Base-by-base conservation (phyloP, 2,888 invertebrate genomes). In the Tachina fera region DNA sequence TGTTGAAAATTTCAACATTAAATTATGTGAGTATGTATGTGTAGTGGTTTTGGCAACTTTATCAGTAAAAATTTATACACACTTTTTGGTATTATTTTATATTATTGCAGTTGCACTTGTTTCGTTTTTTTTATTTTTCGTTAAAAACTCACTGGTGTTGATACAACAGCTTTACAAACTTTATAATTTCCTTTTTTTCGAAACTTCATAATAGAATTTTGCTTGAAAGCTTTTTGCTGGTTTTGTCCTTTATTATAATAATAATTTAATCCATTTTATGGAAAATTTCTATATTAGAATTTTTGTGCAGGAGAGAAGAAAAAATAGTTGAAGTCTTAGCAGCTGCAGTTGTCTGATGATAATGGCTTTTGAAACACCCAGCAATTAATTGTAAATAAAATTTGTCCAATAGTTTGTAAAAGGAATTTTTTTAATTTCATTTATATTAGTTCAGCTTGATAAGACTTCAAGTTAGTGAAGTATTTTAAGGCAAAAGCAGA, bases 371-470 rank as follows among this genome's bases (percentile, higher is more conserved):
- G 60, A 65, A 67, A 77, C 51, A 77, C 67, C 53, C 39, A 77
- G 65, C 76, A 72, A 83, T 83, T 83, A 77, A 77, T 77, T 72
- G 77, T 45, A 67, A 77, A 83, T 77, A 83, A 83, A 77, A 68
- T 68, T 65, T 83, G 60, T 60, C 51, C 83, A 53, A 65, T 77
- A 72, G 65, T 58, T 65, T 77, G 65, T 78, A 47, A 85, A 79
- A 79, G 79, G 86, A 83, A 86, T 83, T 86, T 77, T 22, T 86
- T 82, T 79, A 83, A 86, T 82, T 86, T 86, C 78, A 65, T 76
- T 86, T 79, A 39, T 83, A 79, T 86, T 82, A 82, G 82, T 86
- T 82, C 82, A 82, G 75, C 78, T 78, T 82, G 78, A 86, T 75
- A 78, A 71, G 79, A 83, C 58, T 63, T n/a, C 63, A 43, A 61